Conservation (phyloP, 2,797 vertebrate species). For the Arnoldichthys spilopterus region DNA sequence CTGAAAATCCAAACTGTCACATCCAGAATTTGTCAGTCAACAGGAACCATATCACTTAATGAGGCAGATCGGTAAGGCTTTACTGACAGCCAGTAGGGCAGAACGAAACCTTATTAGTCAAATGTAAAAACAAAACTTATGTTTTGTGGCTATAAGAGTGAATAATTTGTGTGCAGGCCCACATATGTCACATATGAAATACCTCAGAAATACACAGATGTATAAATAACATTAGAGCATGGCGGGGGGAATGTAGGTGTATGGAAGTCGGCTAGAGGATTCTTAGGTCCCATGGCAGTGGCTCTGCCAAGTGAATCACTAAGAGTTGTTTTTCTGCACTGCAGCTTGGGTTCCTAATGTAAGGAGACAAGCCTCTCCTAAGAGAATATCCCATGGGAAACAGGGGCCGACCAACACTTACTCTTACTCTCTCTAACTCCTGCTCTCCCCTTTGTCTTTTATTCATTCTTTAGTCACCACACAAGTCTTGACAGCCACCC, state of each 20-base stretch:
- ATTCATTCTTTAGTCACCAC: conserved; percentile 39
- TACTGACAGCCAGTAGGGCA: too few species aligned
- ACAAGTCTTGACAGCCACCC: conserved; percentile 40
- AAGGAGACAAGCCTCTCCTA: conserved; percentile 71
- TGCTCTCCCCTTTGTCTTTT: conserved; percentile 5
- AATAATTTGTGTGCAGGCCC: not conserved
- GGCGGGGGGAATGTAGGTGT: conserved; percentile 29
- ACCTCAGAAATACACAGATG: too few species aligned
- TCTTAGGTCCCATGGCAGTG: conserved; percentile 28
- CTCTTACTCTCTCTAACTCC: conserved; percentile 18
- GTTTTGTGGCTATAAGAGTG: not conserved
- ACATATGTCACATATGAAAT: too few species aligned
- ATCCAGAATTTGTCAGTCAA: too few species aligned
- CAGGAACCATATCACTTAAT: too few species aligned
- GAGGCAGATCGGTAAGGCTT: too few species aligned
- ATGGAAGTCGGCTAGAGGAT: conserved; percentile 35
- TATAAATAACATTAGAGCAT: too few species aligned
- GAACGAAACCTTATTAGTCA: too few species aligned
- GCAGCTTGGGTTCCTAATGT: conserved; percentile 66
- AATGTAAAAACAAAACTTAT: too few species aligned
- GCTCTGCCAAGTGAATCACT: conserved; percentile 64
- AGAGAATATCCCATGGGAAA: conserved; percentile 61
- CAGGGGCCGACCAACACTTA: conserved; percentile 29
- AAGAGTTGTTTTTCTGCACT: conserved; percentile 59
- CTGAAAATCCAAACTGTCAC: too few species aligned